These are phyloP conservation scores for Parambassis ranga DNA, from an alignment of 2,797 vertebrate species.

Conservation along the genomic window DNA sequence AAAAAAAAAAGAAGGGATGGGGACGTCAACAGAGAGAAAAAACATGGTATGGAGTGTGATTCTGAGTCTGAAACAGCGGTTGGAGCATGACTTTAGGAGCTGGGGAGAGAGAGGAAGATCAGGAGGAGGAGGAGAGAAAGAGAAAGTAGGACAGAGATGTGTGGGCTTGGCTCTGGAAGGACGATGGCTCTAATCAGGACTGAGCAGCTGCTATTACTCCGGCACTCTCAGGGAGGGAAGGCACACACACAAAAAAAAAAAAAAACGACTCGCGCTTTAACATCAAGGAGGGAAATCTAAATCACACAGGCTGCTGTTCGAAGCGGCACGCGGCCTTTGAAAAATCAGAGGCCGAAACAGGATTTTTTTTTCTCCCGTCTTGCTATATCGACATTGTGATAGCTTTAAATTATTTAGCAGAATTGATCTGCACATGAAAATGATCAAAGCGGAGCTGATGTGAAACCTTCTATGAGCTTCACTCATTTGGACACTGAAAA, in stretches of 20 bases:
- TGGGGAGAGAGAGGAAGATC: slow-evolving; percentile 24
- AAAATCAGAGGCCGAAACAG: slow-evolving; percentile 6
- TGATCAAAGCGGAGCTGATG: background rate
- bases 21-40: background rate
- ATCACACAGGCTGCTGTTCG: slow-evolving; percentile 36
- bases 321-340: background rate
- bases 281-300: slow-evolving; percentile 55
- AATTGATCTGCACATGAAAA: slow-evolving; percentile 17
- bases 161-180: slow-evolving; percentile 65
- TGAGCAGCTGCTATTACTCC: slow-evolving; percentile 78
- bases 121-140: slow-evolving; percentile 22
- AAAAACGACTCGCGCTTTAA: slow-evolving; percentile 61
- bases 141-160: slow-evolving; percentile 74
- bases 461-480: background rate
- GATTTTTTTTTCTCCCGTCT: slow-evolving; percentile 16
- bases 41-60: background rate
- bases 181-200: slow-evolving; percentile 73
- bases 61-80: slow-evolving; percentile 43
- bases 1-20: background rate
- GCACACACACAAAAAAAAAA: too few relatives aligned
- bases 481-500: background rate
- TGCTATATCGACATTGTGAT: background rate
- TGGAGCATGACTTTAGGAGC: slow-evolving; percentile 35
- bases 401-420: background rate
- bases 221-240: slow-evolving; percentile 55